Percentiles rank a stretch among this genome's conserved stretches.
These are phyloP conservation scores for Enteromius argenteus DNA, from an alignment of 2,797 vertebrate genomes.

Conservation along the genomic window DNA sequence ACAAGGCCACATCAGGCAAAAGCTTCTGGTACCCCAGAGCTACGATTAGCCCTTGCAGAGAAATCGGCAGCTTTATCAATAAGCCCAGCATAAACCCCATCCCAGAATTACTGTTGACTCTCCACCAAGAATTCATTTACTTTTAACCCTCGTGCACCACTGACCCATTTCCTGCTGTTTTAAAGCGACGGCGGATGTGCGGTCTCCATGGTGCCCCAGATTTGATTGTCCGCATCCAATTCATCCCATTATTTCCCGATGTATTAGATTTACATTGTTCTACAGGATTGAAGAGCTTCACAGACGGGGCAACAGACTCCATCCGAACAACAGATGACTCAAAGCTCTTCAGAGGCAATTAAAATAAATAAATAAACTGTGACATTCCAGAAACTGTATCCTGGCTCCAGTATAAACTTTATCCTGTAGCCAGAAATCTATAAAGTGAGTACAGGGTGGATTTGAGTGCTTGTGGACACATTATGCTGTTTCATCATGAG, in stretches of 20 bases:
- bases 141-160: slow-evolving; percentile 38
- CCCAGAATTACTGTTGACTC: slow-evolving; percentile 34
- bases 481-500: slow-evolving; percentile 54
- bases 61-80: slow-evolving; percentile 51
- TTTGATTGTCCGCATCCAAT: slow-evolving; percentile 1
- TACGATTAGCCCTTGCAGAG: slow-evolving; percentile 31
- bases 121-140: slow-evolving; percentile 40
- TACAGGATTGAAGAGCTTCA: slow-evolving; percentile 11
- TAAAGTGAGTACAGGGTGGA: slow-evolving; percentile 55
- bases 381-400: slow-evolving; percentile 52
- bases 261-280: slow-evolving; percentile 23
- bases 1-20: slow-evolving; percentile 14
- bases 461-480: slow-evolving; percentile 57
- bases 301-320: neutral
- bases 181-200: neutral
- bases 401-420: slow-evolving; percentile 53
- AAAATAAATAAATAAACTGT: slow-evolving; percentile 40
- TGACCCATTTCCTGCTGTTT: slow-evolving; percentile 37
- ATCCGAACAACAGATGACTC: slow-evolving; percentile 18
- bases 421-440: slow-evolving; percentile 56
- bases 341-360: slow-evolving; percentile 6
- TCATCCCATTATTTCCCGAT: slow-evolving; percentile 24
- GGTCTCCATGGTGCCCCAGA: slow-evolving; percentile 9
- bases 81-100: slow-evolving; percentile 29
- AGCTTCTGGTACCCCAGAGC: slow-evolving; percentile 4